Conservation (phyloP, 2,797 vertebrate species). For the Synaphobranchus kaupii region DNA sequence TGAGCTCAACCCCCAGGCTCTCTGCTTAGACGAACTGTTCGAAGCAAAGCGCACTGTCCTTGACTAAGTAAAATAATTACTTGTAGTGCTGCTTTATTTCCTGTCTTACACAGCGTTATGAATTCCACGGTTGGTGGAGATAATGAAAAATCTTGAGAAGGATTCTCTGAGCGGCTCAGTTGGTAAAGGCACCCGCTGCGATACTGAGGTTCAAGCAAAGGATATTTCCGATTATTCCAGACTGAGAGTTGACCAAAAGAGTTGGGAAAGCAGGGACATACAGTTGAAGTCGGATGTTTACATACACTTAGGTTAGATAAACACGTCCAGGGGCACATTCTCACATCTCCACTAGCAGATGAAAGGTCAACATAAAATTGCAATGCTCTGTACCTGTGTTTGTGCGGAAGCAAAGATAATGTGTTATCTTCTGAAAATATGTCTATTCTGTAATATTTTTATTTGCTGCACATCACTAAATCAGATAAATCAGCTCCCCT, state of each 20-base stretch:
- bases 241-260: not conserved
- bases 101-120: not conserved
- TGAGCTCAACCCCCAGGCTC: slow-evolving; percentile 26
- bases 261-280: not conserved
- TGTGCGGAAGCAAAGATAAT: not conserved
- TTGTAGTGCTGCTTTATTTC: not conserved
- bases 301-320: not conserved
- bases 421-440: not conserved
- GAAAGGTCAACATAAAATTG: too few relatives aligned
- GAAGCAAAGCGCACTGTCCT: not conserved
- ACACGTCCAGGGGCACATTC: not conserved
- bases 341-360: not conserved
- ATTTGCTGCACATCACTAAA: too few relatives aligned
- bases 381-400: not conserved
- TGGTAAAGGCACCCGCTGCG: not conserved
- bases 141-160: not conserved
- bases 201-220: not conserved
- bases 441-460: not conserved
- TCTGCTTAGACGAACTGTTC: slow-evolving; percentile 20
- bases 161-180: not conserved
- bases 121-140: not conserved
- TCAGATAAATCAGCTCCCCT: not conserved
- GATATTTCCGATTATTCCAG: not conserved
- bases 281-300: not conserved
- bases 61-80: not conserved